Percentiles rank a stretch among this genome's conserved stretches.
phyloP scores from a whole-genome alignment of 2,888 invertebrate genomes.

The Ophion ellenae region DNA sequence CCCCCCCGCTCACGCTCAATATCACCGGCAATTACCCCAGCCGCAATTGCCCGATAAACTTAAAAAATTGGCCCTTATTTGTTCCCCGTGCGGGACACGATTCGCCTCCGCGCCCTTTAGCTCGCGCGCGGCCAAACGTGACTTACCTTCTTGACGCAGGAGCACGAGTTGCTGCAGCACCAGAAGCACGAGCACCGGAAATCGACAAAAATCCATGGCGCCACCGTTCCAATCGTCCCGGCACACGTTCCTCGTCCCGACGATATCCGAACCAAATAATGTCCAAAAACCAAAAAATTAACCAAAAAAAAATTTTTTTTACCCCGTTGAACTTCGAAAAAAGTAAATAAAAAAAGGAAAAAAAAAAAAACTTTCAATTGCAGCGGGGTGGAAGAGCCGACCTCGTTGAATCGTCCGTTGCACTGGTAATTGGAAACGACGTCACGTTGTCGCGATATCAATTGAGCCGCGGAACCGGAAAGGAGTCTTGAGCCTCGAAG shows the following conservation, averaged over 20 bases:
- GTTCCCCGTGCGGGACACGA: neutral
- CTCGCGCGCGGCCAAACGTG: neutral
- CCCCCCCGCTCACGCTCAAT: no score
- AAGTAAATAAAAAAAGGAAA: neutral
- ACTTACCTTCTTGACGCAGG: constrained; percentile 76
- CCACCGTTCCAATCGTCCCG: constrained; percentile 68
- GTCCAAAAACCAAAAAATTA: neutral
- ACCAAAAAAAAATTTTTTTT: neutral
- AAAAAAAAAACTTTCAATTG: neutral
- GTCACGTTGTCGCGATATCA: neutral
- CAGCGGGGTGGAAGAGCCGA: no score
- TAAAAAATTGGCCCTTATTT: no score
- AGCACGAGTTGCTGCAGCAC: constrained; percentile 71
- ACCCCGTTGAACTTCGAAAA: no score
- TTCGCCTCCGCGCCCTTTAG: no score
- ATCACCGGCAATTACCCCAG: no score
- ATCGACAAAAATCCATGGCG: constrained; percentile 73
- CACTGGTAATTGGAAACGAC: neutral
- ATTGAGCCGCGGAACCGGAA: neutral
- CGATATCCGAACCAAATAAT: no score
- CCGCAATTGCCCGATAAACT: no score
- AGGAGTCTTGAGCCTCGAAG: neutral
- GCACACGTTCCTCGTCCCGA: neutral
- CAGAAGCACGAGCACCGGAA: constrained; percentile 64
- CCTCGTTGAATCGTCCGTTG: neutral